Percentiles rank a stretch among this genome's conserved stretches.
Evolutionary conservation across 2,888 invertebrate species (phyloP).

Genomic region (Mythimna loreyi): DNA sequence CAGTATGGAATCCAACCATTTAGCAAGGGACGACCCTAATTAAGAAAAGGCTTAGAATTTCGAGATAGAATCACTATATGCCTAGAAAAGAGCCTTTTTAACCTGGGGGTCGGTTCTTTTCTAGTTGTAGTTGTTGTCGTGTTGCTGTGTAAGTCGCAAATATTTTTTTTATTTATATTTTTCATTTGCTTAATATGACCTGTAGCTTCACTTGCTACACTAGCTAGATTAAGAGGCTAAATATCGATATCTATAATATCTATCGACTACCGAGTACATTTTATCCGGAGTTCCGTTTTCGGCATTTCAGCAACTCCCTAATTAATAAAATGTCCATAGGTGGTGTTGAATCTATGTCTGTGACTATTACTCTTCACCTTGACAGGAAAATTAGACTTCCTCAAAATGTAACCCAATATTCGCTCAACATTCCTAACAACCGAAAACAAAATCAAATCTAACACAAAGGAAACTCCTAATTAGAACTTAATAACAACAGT

Average conservation of each 20-base stretch:
- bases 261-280: not conserved
- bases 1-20: slow-evolving; percentile 21
- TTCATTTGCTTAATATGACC: too few species aligned
- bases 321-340: not conserved
- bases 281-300: not conserved
- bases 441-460: slow-evolving; percentile 24
- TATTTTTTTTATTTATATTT: too few species aligned
- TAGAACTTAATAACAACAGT: slow-evolving; percentile 52
- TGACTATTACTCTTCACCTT: not conserved
- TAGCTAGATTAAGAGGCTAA: not conserved
- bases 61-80: not conserved
- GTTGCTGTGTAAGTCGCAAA: not conserved
- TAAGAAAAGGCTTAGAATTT: not conserved
- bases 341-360: not conserved
- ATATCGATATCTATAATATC: too few species aligned
- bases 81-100: too few species aligned
- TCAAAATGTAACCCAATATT: slow-evolving; percentile 10
- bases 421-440: not conserved
- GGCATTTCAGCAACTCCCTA: not conserved
- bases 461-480: slow-evolving; percentile 54
- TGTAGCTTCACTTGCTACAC: too few species aligned
- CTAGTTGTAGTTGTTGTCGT: too few species aligned
- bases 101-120: too few species aligned
- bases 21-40: slow-evolving; percentile 22
- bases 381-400: not conserved